Evolutionary conservation across 2,888 invertebrate species (phyloP), one percentile per base, ranked within the genome.

Genomic region (Coremacera marginata): DNA sequence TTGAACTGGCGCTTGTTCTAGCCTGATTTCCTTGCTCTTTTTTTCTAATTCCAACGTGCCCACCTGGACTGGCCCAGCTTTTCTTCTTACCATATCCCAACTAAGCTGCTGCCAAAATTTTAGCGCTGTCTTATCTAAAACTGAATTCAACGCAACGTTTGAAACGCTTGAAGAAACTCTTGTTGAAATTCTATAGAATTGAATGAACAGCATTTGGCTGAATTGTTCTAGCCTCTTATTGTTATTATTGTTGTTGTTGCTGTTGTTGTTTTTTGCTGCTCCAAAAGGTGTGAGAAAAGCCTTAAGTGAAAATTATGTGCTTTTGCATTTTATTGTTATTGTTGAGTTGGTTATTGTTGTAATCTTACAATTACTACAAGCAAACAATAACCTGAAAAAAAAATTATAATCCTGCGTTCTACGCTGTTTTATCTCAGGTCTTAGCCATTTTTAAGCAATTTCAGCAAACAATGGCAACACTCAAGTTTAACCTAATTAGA

Each of bases 281-380:
- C 2, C 16, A 27, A 60, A 60, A 60, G 60, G 37, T 34, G 67
- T 34, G 67, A 34, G 57, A 34, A 37, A 19, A 37, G 67, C 67
- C 44, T 67, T 71, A 71, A 71, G 57, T 71, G 70, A 57, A 71
- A 71, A 71, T 71, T 71, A 71, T 71, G 70, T 71, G 70, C 25
- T 71, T 57, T 71, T 55, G 52, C 55, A 34, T 71, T 71, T 71
- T 51, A 52, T 27, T 70, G 51, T 71, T 71, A 71, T 71, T 57
- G 31, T 60, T 19, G 19, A 34, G 37, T 8, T 67, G 37, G n/a
- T 44, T 55, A 55, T 52, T 57, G 34, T 55, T 67, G 37, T 67
- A 67, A 67, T 44, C 37, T 67, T 67, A 67, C 44, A 67, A 67
- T 44, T 5, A n/a, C 8, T 34, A 65, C 65, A 65, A 65, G 19